Evolutionary conservation across 2,113 vertebrate genomes (phyloP), one percentile per base, ranked within the genome.

Genomic region (Polypterus bichir): DNA sequence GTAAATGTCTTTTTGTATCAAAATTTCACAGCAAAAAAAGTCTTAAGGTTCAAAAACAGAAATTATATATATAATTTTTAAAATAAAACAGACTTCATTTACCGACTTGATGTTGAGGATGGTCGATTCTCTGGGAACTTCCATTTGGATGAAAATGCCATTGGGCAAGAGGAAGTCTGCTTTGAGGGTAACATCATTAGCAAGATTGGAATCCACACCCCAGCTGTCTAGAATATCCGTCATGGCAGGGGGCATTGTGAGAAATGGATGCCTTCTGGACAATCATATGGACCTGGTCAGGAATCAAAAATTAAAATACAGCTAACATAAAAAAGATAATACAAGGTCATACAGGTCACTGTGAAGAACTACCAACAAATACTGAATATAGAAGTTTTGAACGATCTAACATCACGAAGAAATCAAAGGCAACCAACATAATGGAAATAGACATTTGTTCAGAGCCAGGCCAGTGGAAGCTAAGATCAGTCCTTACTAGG

Each of bases 211-310:
- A 74, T 93, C 89, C 76, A 89, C 91, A 68, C 88, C 91, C 96
- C 96, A 97, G 79, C 96, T 91, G 86, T 97, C 96, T 85, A 97
- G 85, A 78, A 84, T 78, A 86, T 97, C 94, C 81, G 89, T 91
- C 91, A 97, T 90, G 71, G 96, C 91, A 79, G 96, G 94, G 91
- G 95, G 93, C 96, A 98, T 97, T 75, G 81, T 90, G 86, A 78
- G 78, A 74, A 64, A 66, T 81, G 76, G 76, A 48, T 27, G 27
- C 27, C 80, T 78, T 83, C 84, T 88, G 85, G 87, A 88, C 88
- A 90, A 95, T 85, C 89, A 92, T 77, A 81, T 80, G 87, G 87
- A 79, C 86, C 92, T 91, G 47, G 57, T 70, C 44, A 72, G 55
- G 65, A 51, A 46, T 59, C 5, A 10, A 48, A 53, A 9, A 63